phyloP scores from a whole-genome alignment of 2,888 invertebrate genomes.

The Cybosia mesomella region DNA sequence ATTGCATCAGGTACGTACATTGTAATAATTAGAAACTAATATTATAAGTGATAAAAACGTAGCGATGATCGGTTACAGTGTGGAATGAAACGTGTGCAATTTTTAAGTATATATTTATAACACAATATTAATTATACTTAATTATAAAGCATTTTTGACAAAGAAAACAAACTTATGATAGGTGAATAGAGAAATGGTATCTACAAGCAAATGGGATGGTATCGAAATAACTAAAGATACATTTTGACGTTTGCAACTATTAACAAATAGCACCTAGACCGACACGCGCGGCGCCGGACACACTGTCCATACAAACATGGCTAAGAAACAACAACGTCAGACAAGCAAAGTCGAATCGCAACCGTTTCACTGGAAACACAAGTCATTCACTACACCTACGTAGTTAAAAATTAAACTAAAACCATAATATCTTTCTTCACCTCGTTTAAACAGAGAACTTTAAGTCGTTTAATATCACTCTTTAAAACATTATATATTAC shows the following conservation, averaged over 20 bases:
- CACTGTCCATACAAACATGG: conserved; percentile 59
- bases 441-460: conserved; percentile 64
- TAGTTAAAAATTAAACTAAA: conserved; percentile 62
- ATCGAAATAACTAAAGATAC: conserved; percentile 42
- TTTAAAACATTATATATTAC: conserved; percentile 75
- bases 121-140: conserved; percentile 37
- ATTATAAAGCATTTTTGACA: conserved; percentile 40
- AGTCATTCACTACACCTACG: conserved; percentile 59
- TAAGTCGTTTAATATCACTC: conserved; percentile 72
- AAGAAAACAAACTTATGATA: conserved; percentile 39
- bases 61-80: conserved; percentile 57
- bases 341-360: conserved; percentile 71
- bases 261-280: conserved; percentile 80
- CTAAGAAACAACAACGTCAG: conserved; percentile 69
- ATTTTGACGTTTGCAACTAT: conserved; percentile 55
- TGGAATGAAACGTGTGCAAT: conserved; percentile 69
- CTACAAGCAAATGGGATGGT: conserved; percentile 37
- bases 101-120: conserved; percentile 34
- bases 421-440: conserved; percentile 55
- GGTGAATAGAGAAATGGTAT: conserved; percentile 23
- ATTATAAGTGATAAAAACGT: conserved; percentile 63
- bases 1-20: conserved; percentile 80
- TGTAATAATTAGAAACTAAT: conserved; percentile 65
- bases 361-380: conserved; percentile 60
- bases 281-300: conserved; percentile 58